Base-by-base conservation (phyloP, 2,888 invertebrate genomes). In the Callyntrura guangdongensis region DNA sequence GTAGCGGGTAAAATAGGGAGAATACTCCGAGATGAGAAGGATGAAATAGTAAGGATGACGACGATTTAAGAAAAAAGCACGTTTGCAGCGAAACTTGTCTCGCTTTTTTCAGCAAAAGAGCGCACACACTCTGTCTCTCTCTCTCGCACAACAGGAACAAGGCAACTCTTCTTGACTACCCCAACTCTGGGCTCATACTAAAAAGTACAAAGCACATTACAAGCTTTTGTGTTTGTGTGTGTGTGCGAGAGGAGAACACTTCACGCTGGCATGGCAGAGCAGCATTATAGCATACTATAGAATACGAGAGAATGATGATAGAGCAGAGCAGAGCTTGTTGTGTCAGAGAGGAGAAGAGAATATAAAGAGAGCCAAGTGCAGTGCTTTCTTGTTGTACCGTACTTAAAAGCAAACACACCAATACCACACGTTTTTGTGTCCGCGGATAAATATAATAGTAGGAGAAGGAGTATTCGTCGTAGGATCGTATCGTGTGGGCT, bases 131-230 rank as follows among this genome's bases (percentile, higher is more conserved):
- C 69, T 27, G 27, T 69, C 69, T 12, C n/a, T 67, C 45, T 20
- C 36, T 49, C 79, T 81, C 22, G 8, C 20, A 47, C 20, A 67
- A 67, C 67, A 67, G 74, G 47, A 74, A 87, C 87, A 69, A 61
- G 77, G 53, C 59, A 61, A 87, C 81, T 77, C 89, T 83, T 89
- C 59, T 69, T 69, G 89, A 90, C 89, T 90, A 90, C 85, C 90
- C 86, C 86, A 86, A 86, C 90, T 79, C 90, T 90, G 90, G 90
- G 90, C 74, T 90, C 81, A 86, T 82, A 90, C 90, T 90, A 90
- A 86, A 86, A 87, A 64, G 87, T 81, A 87, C 87, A 87, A 90
- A 90, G 86, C 86, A 86, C 86, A 90, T 90, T 86, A 90, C 87
- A 20, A 86, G 82, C 86, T 86, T 81, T 79, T 86, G 77, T 79